Percentiles rank a stretch among this genome's conserved stretches.
Evolutionary conservation across 2,113 vertebrate species (phyloP).

Genomic region (Tenebrosternarchus preto): DNA sequence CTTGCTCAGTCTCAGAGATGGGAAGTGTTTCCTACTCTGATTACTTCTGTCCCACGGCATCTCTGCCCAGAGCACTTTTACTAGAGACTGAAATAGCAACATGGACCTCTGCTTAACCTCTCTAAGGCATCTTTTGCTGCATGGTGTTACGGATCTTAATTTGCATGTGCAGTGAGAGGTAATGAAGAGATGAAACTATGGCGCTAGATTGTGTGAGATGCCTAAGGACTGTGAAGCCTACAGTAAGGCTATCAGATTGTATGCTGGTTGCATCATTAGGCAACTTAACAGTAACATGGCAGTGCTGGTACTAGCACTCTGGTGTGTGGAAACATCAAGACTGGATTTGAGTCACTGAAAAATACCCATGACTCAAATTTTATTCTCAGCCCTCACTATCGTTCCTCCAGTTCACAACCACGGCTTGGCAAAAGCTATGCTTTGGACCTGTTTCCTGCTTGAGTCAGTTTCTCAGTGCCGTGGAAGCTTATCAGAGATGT

Average conservation of each 20-base stretch:
- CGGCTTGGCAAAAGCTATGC: conserved; percentile 19
- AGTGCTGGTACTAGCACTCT: neutral
- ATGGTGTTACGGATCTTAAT: conserved; percentile 25
- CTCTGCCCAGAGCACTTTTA: neutral
- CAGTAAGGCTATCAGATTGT: conserved; percentile 24
- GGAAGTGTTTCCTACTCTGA: neutral
- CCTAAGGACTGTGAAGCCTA: conserved; percentile 5
- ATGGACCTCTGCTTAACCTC: conserved; percentile 5
- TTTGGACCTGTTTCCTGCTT: conserved; percentile 22
- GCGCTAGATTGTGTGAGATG: conserved; percentile 7
- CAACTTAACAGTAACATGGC: conserved; percentile 30
- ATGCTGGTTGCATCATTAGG: conserved; percentile 27
- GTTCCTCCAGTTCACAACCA: conserved; percentile 33
- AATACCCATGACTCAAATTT: conserved; percentile 43
- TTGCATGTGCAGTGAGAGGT: conserved; percentile 17
- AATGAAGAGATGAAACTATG: neutral
- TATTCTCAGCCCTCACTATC: conserved; percentile 5
- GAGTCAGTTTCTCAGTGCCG: conserved; percentile 21
- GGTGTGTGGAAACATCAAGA: conserved; percentile 19
- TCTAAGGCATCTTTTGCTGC: neutral
- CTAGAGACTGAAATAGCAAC: neutral
- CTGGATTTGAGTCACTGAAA: conserved; percentile 34
- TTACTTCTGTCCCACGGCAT: conserved; percentile 9
- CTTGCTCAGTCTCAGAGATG: neutral
- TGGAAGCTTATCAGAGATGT: conserved; percentile 29